These are phyloP conservation scores for Eptesicus fuscus DNA, from an alignment of 2,113 vertebrate species.

Conservation along the genomic window DNA sequence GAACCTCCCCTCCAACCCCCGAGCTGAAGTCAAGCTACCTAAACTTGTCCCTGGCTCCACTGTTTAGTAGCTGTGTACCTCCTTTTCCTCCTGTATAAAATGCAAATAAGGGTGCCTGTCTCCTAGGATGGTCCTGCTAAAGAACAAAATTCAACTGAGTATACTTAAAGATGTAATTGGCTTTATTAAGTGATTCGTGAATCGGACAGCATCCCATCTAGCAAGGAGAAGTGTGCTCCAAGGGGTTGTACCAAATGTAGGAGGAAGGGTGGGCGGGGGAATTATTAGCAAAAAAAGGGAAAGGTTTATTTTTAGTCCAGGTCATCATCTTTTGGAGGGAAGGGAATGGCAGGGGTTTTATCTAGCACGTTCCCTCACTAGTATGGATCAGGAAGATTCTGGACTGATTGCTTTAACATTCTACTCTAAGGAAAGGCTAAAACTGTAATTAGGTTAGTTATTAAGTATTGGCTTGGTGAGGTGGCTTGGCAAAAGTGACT, in stretches of 20 bases:
- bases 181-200: neutral
- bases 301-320: neutral
- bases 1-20: rapidly evolving
- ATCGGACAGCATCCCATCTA: too few relatives aligned
- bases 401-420: neutral
- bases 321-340: neutral
- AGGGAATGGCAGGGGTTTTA: neutral
- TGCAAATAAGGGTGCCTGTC: neutral
- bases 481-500: neutral
- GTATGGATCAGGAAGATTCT: neutral
- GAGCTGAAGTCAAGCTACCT: neutral
- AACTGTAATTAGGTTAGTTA: neutral
- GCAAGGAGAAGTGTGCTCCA: neutral
- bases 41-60: neutral
- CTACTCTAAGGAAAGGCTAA: neutral
- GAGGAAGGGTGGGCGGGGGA: neutral
- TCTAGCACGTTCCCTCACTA: too few relatives aligned
- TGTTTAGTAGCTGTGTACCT: neutral
- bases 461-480: neutral
- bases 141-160: neutral
- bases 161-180: neutral
- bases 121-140: neutral
- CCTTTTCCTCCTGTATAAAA: neutral
- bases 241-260: too few relatives aligned
- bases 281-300: neutral